Conservation (phyloP, 2,113 vertebrate species). For the Oreochromis niloticus region DNA sequence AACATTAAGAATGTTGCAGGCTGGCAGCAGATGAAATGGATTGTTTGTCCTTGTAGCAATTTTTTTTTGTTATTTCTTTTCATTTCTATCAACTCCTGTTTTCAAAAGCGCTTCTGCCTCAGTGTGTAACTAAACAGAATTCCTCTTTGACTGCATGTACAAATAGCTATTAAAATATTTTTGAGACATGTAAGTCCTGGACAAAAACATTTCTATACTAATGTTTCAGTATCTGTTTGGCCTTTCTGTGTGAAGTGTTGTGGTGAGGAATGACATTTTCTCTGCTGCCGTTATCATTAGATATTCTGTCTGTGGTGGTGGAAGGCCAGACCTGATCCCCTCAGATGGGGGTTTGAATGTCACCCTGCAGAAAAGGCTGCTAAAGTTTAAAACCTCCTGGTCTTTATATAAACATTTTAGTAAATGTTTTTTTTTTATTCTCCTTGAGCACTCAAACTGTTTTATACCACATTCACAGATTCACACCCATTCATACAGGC, state of each 20-base stretch:
- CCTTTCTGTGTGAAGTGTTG: not conserved
- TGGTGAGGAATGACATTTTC: constrained; percentile 32
- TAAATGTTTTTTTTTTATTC: accelerated
- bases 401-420: not conserved
- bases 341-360: constrained; percentile 14
- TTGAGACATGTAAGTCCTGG: not conserved
- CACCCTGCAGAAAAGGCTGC: not conserved
- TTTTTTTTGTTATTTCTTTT: not conserved
- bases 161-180: not conserved
- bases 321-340: not conserved
- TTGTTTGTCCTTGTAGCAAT: not conserved
- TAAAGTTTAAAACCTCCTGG: not conserved
- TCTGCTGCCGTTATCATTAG: constrained; percentile 20
- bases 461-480: not conserved
- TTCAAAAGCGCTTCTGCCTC: not conserved
- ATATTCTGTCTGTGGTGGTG: constrained; percentile 40
- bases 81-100: not conserved
- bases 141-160: not conserved
- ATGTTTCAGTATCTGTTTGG: not conserved
- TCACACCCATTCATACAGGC: not conserved
- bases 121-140: not conserved
- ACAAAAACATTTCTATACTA: not conserved
- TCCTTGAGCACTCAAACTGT: not conserved
- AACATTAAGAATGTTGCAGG: not conserved
- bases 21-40: not conserved